Evolutionary conservation across 1,140 invertebrate species (phyloP).

Genomic region (Pachyrhynchus sulphureomaculatus): DNA sequence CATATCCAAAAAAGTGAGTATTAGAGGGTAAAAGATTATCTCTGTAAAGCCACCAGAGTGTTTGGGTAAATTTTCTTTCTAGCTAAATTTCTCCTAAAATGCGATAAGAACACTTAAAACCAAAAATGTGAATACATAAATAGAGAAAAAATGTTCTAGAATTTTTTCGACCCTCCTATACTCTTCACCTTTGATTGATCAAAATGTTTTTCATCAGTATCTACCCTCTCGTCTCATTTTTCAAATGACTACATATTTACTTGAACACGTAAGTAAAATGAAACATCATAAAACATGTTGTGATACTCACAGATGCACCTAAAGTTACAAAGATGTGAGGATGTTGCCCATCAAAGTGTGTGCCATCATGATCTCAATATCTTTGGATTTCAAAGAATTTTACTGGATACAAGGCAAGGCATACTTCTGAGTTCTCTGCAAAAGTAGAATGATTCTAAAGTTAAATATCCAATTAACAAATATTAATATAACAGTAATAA

Average conservation of each 20-base stretch:
- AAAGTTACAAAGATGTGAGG: constrained; percentile 52
- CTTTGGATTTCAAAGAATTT: constrained; percentile 41
- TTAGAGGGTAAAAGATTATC: constrained; percentile 89
- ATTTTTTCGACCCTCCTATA: too few relatives aligned
- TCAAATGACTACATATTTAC: too few relatives aligned
- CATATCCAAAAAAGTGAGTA: constrained; percentile 92
- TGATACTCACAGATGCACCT: constrained; percentile 52
- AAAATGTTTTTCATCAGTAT: too few relatives aligned
- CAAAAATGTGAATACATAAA: too few relatives aligned
- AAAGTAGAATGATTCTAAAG: constrained; percentile 2
- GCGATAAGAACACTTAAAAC: too few relatives aligned
- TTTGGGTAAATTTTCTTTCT: constrained; percentile 99
- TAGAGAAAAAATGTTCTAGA: too few relatives aligned
- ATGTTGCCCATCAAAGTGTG: too few relatives aligned
- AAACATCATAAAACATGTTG: neutral
- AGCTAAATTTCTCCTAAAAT: constrained; percentile 91
- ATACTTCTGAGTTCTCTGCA: constrained; percentile 53
- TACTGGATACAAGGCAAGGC: constrained; percentile 64
- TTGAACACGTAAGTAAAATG: too few relatives aligned
- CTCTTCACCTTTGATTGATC: too few relatives aligned
- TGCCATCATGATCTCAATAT: constrained; percentile 39
- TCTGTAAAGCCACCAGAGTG: constrained; percentile 92
- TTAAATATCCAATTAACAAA: neutral
- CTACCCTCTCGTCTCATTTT: too few relatives aligned
- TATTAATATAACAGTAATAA: neutral